These are phyloP conservation scores for Acanthosoma haemorrhoidale DNA, from an alignment of 2,888 invertebrate species.

Conservation along the genomic window DNA sequence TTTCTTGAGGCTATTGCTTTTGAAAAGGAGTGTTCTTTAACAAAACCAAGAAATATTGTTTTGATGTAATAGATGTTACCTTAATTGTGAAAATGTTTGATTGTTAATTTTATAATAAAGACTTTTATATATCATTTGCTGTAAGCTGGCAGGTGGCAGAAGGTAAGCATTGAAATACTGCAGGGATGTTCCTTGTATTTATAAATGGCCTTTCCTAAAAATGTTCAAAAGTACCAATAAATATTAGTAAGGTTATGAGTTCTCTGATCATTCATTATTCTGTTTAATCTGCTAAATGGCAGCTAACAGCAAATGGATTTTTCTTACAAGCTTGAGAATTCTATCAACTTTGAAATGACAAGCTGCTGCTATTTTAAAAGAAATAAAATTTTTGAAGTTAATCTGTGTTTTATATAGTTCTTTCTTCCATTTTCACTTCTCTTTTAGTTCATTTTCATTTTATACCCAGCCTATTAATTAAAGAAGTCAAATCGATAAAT, in stretches of 20 bases:
- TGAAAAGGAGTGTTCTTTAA: neutral
- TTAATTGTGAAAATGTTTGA: neutral
- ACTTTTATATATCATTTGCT: constrained; percentile 1
- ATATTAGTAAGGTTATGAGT: too few relatives aligned
- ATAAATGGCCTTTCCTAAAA: too few relatives aligned
- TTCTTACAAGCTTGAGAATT: constrained; percentile 3
- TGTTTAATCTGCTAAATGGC: neutral
- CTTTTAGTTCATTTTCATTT: too few relatives aligned
- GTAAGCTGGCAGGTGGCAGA: neutral
- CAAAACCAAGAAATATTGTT: neutral
- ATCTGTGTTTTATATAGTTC: neutral
- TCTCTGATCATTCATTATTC: too few relatives aligned
- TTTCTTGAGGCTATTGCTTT: neutral
- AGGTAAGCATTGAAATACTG: too few relatives aligned
- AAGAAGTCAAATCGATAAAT: too few relatives aligned
- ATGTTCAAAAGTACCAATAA: too few relatives aligned
- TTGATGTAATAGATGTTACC: neutral
- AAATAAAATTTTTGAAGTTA: neutral
- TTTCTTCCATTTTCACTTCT: neutral
- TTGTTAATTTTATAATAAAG: constrained; percentile 12
- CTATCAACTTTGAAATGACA: neutral
- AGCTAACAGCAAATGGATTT: neutral
- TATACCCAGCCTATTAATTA: too few relatives aligned
- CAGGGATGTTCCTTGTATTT: too few relatives aligned
- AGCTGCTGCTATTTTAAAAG: constrained; percentile 10